These are phyloP conservation scores for Callospermophilus lateralis DNA, from an alignment of 2,113 vertebrate genomes.

Conservation along the genomic window DNA sequence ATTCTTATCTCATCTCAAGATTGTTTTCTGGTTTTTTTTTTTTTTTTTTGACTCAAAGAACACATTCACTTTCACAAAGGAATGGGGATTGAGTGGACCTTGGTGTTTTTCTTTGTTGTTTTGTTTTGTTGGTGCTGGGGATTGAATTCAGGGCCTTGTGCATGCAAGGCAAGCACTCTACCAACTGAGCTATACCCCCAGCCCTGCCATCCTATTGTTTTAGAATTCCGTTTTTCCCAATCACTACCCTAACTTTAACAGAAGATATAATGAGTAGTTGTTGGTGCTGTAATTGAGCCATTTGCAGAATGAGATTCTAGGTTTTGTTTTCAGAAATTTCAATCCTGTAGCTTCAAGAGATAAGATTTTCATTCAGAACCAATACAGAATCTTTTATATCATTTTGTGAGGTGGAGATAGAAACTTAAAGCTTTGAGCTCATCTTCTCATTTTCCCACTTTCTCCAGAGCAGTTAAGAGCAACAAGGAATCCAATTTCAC, in stretches of 20 bases:
- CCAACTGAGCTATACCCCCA: too few relatives aligned
- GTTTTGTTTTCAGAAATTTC: neutral
- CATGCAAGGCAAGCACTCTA: too few relatives aligned
- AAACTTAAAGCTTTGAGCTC: neutral
- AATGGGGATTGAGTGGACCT: neutral
- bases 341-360: neutral
- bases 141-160: too few relatives aligned
- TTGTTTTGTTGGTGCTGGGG: too few relatives aligned
- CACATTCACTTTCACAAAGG: neutral
- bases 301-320: neutral
- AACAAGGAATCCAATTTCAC: neutral
- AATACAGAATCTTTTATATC: neutral
- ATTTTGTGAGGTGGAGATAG: neutral
- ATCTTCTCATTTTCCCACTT: neutral
- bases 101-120: neutral
- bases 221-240: neutral
- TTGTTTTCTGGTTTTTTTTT: too few relatives aligned
- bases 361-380: neutral
- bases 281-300: neutral
- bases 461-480: neutral
- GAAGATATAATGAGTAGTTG: neutral
- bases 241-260: neutral
- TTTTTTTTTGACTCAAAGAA: constrained; percentile 16
- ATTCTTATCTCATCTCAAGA: neutral
- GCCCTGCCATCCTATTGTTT: neutral